Conservation (phyloP, 1,140 invertebrate genomes). For the Drosophila yakuba region DNA sequence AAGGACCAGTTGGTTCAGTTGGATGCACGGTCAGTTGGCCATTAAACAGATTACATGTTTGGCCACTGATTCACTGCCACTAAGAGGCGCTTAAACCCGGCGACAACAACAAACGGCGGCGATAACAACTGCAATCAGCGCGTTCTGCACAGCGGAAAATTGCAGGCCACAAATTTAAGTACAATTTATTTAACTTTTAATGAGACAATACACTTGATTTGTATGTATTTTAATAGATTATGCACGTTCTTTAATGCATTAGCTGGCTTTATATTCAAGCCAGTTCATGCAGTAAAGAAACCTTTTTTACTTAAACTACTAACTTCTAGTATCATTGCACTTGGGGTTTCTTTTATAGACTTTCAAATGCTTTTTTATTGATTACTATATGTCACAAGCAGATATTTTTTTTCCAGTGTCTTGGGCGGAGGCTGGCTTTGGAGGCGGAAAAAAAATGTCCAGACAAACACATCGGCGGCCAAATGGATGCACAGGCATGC, state of each 20-base stretch:
- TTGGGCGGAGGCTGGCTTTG: conserved; percentile 3
- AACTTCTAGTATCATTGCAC: too few species aligned
- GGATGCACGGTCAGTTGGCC: conserved; percentile 45
- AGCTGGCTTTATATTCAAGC: too few species aligned
- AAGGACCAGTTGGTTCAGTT: neutral
- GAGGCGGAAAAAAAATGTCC: conserved; percentile 35
- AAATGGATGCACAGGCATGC: conserved; percentile 63
- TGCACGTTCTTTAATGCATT: too few species aligned
- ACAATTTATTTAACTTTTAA: too few species aligned
- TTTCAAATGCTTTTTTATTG: too few species aligned
- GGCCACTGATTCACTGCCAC: conserved; percentile 65
- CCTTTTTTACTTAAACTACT: neutral
- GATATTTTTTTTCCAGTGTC: conserved; percentile 16
- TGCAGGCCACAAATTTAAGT: neutral
- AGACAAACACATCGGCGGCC: conserved; percentile 57
- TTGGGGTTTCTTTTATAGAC: too few species aligned
- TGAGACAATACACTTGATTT: too few species aligned
- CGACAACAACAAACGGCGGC: conserved; percentile 50
- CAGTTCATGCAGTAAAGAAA: too few species aligned
- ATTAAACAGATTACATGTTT: conserved; percentile 75
- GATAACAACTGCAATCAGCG: conserved; percentile 58
- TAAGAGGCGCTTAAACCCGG: conserved; percentile 71
- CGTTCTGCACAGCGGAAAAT: conserved; percentile 4
- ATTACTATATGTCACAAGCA: neutral
- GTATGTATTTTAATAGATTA: too few species aligned